Conservation (phyloP, 1,140 invertebrate species). For the Pteromalus puparum region DNA sequence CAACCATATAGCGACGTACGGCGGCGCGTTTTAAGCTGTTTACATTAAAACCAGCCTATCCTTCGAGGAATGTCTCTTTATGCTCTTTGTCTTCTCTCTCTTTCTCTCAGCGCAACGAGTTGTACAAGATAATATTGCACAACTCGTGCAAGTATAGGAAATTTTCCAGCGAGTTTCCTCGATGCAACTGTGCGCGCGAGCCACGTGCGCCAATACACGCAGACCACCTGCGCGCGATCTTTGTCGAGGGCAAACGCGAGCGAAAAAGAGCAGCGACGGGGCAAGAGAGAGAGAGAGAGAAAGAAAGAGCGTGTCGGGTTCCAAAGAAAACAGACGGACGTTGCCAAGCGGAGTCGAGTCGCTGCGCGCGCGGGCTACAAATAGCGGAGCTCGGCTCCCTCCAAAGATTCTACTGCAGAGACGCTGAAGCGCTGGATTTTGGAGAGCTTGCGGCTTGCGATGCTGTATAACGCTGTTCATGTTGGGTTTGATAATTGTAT, state of each 20-base stretch:
- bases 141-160: not conserved
- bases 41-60: not conserved
- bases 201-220: not conserved
- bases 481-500: too few species aligned
- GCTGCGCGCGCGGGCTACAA: constrained; percentile 23
- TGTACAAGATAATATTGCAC: constrained; percentile 5
- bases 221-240: constrained; percentile 44
- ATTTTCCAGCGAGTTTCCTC: constrained; percentile 28
- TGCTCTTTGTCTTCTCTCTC: constrained; percentile 4
- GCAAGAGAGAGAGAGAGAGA: constrained; percentile 9
- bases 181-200: not conserved
- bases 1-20: too few species aligned
- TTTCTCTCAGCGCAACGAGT: constrained; percentile 24
- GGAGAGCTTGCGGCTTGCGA: not conserved
- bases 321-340: constrained; percentile 42
- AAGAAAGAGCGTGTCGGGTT: constrained; percentile 52
- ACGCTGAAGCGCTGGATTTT: not conserved
- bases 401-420: not conserved
- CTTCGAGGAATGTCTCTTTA: not conserved
- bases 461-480: not conserved
- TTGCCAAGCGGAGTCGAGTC: constrained; percentile 34
- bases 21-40: not conserved
- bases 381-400: constrained; percentile 13
- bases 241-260: constrained; percentile 26
- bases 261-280: constrained; percentile 21